Base-by-base conservation (phyloP, 2,113 vertebrate genomes). In the Stigmatopora argus region DNA sequence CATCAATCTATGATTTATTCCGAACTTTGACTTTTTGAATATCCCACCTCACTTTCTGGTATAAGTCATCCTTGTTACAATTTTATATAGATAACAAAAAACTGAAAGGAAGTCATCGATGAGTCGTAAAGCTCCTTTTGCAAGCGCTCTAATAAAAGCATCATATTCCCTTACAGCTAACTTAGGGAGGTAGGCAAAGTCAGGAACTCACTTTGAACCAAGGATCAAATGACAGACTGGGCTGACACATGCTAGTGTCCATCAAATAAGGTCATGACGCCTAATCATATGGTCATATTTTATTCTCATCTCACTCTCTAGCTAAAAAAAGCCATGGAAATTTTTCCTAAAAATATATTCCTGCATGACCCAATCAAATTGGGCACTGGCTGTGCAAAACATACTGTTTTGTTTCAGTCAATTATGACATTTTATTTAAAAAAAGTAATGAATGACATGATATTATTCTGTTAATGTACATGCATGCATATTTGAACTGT, bases 211-310 rank as follows among this genome's bases (percentile, higher is more conserved):
- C 81, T 83, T 85, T 86, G 69, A 79, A 78, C 85, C 81, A 78
- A 90, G 87, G 92, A 92, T 95, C 92, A 52, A 78, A 89, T 95
- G 89, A 91, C 94, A 71, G 64, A 78, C 83, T 85, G 83, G 82
- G 69, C 62, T 56, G 62, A 84, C 95, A 98, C 88, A 92, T 97
- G 96, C 74, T 90, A 71, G 87, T 95, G 96, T 96, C 96, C 76
- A 85, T 98, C 96, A 97, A 93, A 90, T 83, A 56, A 78, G 79
- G 80, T 90, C 91, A 90, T 94, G 92, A 89, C 89, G 76, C 89
- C 90, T 91, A 89, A 92, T 92, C 90, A 90, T 82, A 85, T 81
- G 81, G 82, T 88, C 80, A 84, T 83, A 83, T 76, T 81, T 89
- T 89, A 88, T 87, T 89, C 82, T 88, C 82, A 70, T 86, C 86